Base-by-base conservation (phyloP, 2,113 vertebrate genomes). In the Melanerpes aurifrons region DNA sequence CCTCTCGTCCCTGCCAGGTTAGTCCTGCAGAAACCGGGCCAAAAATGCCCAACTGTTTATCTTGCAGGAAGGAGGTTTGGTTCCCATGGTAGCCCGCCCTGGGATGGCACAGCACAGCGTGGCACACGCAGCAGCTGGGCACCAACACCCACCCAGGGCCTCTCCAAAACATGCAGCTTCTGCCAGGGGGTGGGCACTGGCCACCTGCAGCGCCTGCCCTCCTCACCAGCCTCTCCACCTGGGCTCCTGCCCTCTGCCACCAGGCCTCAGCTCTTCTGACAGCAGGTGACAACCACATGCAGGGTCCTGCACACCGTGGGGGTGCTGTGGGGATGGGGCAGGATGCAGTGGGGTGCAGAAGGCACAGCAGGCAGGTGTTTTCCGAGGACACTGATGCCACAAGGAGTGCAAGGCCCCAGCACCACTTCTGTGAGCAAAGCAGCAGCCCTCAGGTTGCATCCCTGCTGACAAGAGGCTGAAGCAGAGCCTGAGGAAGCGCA, bases 1-100 rank as follows among this genome's bases (percentile, higher is more conserved):
- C 91, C 82, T 96, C 75, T 63, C 7, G 1, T 87, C 78, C 82
- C 82, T 92, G 91, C 75, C 91, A 91, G 86, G 89, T 92, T 95
- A 87, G 90, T 77, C 86, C 85, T 62, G 62, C 75, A 90, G 94
- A 90, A 91, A 89, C 68, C 13, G 12, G 82, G 89, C 87, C 95
- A 92, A 92, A 45, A 91, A 94, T 12, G 86, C n/a, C 95, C 93
- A 88, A 85, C 82, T 86, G 92, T 94, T 97, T 95, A 96, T 97
- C 90, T 94, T 22, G 0, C 70, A 11, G 20, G 73, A 86, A 95
- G 11, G 10, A 93, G 94, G 82, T 75, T 89, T 91, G 74, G 95
- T 94, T 96, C 95, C 96, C 95, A 94, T 89, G 93, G 92, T 81
- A 96, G 95, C 95, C 43, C 8, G 6, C 80, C 79, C 71, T 10